phyloP scores from a whole-genome alignment of 2,113 vertebrate species.

The Gavialis gangeticus region DNA sequence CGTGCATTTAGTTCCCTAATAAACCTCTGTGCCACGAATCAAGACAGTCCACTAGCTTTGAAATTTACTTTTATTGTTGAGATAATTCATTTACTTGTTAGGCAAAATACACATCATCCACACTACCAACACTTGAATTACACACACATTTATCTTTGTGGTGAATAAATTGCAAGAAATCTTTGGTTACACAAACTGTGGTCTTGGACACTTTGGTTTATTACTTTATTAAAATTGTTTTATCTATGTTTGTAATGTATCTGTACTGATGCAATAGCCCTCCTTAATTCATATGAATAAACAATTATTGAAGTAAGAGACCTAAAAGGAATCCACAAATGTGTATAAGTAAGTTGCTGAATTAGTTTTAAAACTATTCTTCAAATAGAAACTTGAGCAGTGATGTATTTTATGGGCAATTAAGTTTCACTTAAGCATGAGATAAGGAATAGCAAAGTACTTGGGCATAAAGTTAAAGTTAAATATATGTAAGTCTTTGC shows the following conservation, averaged over 20 bases:
- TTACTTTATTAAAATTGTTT: background rate
- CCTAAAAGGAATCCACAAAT: background rate
- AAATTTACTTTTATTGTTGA: background rate
- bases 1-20: background rate
- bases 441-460: background rate
- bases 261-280: background rate
- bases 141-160: background rate
- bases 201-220: background rate
- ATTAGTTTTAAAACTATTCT: background rate
- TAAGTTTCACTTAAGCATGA: background rate
- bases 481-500: background rate
- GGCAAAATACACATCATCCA: background rate
- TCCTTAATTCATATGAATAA: background rate
- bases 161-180: background rate
- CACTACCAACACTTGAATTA: background rate
- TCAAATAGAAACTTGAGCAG: background rate
- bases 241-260: background rate
- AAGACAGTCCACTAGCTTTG: background rate
- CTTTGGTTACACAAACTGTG: background rate
- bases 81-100: background rate
- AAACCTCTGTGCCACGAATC: background rate
- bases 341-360: background rate
- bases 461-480: background rate
- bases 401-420: background rate
- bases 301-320: background rate